phyloP scores from a whole-genome alignment of 2,113 vertebrate genomes.

The Hypanus sabinus region DNA sequence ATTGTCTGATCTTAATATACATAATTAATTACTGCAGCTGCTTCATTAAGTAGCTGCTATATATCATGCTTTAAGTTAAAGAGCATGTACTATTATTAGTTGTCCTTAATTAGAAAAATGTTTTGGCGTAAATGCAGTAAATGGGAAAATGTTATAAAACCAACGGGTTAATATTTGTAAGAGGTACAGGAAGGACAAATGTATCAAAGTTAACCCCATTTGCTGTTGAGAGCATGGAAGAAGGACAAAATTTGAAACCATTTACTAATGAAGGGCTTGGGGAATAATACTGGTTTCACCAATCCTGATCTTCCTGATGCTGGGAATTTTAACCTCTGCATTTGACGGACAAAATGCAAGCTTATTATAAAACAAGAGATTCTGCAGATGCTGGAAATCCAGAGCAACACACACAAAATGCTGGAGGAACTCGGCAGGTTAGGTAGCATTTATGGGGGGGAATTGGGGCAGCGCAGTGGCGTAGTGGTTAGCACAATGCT shows the following conservation, averaged over 20 bases:
- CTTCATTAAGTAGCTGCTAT: not conserved
- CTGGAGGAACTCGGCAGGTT: too few relatives aligned
- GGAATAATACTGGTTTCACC: not conserved
- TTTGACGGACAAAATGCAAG: not conserved
- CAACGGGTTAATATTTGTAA: not conserved
- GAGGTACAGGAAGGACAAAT: not conserved
- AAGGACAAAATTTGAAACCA: not conserved
- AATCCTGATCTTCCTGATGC: not conserved
- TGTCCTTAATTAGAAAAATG: not conserved
- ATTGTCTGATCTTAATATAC: constrained; percentile 12
- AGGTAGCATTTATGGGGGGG: too few relatives aligned
- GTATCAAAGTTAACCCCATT: not conserved
- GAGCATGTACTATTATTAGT: not conserved
- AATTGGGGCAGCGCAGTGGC: too few relatives aligned
- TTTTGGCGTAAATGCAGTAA: not conserved
- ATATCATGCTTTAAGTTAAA: not conserved
- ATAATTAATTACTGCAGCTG: constrained; percentile 22
- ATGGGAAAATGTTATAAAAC: not conserved
- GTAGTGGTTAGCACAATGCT: too few relatives aligned
- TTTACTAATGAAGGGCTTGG: not conserved
- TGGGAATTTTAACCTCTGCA: not conserved
- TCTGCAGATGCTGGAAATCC: too few relatives aligned
- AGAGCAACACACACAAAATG: too few relatives aligned
- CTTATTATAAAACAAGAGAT: too few relatives aligned
- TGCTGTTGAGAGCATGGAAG: not conserved